A percentile compares a stretch with the other conserved stretches of the same genome.
phyloP scores from a whole-genome alignment of 2,113 vertebrate species.

The Peromyscus californicus region DNA sequence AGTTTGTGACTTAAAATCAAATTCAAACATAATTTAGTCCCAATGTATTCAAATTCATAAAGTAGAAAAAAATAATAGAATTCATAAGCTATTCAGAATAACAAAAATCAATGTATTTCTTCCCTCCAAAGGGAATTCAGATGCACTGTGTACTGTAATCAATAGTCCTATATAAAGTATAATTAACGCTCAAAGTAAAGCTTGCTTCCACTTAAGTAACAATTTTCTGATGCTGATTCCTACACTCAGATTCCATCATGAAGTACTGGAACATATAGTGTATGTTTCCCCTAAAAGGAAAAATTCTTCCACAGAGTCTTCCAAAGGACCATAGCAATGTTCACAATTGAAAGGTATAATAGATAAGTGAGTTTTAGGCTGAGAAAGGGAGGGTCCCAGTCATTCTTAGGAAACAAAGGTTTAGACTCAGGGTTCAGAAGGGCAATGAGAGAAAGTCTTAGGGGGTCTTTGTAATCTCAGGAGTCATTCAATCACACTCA shows the following conservation, averaged over 20 bases:
- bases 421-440: not conserved
- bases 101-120: not conserved
- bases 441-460: not conserved
- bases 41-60: conserved; percentile 19
- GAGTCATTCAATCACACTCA: too few species aligned
- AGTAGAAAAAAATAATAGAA: not conserved
- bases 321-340: not conserved
- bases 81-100: not conserved
- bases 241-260: not conserved
- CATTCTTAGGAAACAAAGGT: not conserved
- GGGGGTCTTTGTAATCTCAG: not conserved
- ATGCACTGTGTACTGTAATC: not conserved
- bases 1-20: not conserved
- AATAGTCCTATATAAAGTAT: not conserved
- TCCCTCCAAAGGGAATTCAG: not conserved
- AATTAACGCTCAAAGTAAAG: conserved; percentile 29
- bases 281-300: not conserved
- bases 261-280: not conserved
- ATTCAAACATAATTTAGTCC: conserved; percentile 21
- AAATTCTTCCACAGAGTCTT: not conserved
- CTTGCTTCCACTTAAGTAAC: not conserved
- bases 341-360: not conserved
- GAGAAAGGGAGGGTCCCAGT: not conserved
- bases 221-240: not conserved
- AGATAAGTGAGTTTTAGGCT: not conserved